Evolutionary conservation across 2,113 vertebrate genomes (phyloP).

Genomic region (Odobenus rosmarus): DNA sequence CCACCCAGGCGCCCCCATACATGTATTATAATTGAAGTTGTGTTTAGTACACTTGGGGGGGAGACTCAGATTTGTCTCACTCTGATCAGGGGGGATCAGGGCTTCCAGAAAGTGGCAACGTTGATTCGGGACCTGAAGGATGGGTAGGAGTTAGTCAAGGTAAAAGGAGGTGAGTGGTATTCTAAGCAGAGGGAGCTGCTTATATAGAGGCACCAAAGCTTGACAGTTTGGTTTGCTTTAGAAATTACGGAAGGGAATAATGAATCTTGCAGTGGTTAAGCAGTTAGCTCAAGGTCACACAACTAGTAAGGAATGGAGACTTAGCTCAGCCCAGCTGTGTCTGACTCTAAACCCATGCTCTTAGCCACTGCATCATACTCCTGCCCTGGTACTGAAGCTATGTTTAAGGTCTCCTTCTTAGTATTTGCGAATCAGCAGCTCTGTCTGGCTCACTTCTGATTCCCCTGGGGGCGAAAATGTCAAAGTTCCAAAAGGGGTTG

Average conservation of each 20-base stretch:
- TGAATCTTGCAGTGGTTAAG: background rate
- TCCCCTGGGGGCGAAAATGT: constrained; percentile 1
- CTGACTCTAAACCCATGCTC: background rate
- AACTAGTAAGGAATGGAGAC: background rate
- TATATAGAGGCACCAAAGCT: background rate
- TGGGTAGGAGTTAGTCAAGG: background rate
- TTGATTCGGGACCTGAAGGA: background rate
- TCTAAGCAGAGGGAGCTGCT: background rate
- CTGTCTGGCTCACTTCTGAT: constrained; percentile 43
- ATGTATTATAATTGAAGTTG: background rate
- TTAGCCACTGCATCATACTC: background rate
- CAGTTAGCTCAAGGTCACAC: background rate
- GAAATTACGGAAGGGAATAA: constrained; percentile 37
- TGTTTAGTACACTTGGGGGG: background rate
- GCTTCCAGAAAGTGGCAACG: background rate
- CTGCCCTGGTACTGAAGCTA: background rate
- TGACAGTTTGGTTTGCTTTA: background rate
- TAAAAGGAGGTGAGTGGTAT: background rate
- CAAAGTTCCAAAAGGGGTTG: constrained; percentile 36
- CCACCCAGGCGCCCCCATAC: background rate
- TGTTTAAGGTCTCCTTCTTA: background rate
- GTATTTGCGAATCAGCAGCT: constrained; percentile 2
- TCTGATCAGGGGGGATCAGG: background rate
- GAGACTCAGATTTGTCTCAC: background rate
- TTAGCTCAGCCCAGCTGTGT: background rate